Evolutionary conservation across 2,888 invertebrate species (phyloP), one percentile per base, ranked within the genome.

Genomic region (Pelosia muscerda): DNA sequence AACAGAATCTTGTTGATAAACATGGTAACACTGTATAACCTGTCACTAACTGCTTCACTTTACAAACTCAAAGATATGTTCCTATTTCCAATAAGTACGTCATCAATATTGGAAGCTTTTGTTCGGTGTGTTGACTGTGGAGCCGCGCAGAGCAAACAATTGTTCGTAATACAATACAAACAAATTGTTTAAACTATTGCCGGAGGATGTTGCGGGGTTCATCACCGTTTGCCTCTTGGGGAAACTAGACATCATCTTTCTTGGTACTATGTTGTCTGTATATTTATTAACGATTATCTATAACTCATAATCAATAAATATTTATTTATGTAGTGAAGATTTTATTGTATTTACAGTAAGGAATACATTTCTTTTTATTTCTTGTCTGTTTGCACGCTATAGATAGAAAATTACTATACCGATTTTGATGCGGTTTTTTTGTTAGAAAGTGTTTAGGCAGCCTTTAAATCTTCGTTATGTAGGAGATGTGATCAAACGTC

Each of bases 141-240:
- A 34, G 28, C 25, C 15, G 38, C 25, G 8, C 26, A n/a, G 38
- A 57, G 42, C 62, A 73, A 75, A 78, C 76, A 78, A 76, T 69
- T 60, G 63, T 53, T 53, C 68, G 69, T 74, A 79, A 79, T 74
- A 63, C 71, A 77, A 60, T n/a, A 59, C 57, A 79, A 77, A 79
- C 78, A 77, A 67, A 66, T 77, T 77, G 78, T 79, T 79, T 71
- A 72, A 77, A 75, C 77, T 79, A 71, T 77, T 79, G 77, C 65
- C 53, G 34, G 55, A 63, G 53, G 53, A 49, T 19, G 26, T 55
- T 23, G 25, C 38, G 54, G 55, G 31, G 63, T 2, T 42, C 56
- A 42, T 19, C 49, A 19, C 49, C 22, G 63, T 38, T 55, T 63
- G 38, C 38, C 11, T 25, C 25, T 25, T 13, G 25, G 25, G 13